Conservation (phyloP, 2,888 invertebrate species). For the Andricus curvator region DNA sequence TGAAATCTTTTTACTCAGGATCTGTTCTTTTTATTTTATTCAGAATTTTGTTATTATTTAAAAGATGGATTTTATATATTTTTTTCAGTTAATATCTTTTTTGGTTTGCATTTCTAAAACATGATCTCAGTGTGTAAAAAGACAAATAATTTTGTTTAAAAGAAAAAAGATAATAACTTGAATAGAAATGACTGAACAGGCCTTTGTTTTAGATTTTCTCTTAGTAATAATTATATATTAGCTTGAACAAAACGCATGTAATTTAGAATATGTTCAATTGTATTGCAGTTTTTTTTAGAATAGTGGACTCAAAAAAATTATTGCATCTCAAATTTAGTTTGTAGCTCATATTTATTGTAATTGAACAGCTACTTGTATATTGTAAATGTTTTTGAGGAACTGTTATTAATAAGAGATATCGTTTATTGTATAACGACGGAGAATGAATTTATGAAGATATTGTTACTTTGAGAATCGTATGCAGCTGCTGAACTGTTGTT, state of each 20-base stretch:
- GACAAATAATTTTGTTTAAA: background rate
- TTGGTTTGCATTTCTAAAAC: background rate
- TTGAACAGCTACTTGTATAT: slow-evolving; percentile 36
- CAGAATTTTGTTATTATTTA: background rate
- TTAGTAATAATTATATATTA: slow-evolving; percentile 4
- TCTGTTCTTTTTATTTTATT: background rate
- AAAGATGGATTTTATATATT: background rate
- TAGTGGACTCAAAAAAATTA: background rate
- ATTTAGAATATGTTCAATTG: slow-evolving; percentile 20
- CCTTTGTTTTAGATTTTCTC: slow-evolving; percentile 15
- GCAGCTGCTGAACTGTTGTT: slow-evolving; percentile 67
- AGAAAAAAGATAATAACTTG: background rate
- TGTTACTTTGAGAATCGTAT: slow-evolving; percentile 66
- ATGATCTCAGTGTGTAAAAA: background rate
- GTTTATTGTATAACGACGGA: slow-evolving; percentile 47
- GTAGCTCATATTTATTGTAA: slow-evolving; percentile 32
- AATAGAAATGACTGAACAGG: slow-evolving; percentile 4
- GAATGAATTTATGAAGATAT: slow-evolving; percentile 54
- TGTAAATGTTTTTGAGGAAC: slow-evolving; percentile 28
- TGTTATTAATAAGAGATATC: slow-evolving; percentile 30
- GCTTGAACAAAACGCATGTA: slow-evolving; percentile 14
- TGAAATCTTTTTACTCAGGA: background rate
- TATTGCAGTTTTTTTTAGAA: slow-evolving; percentile 16
- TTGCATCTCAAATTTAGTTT: slow-evolving; percentile 26
- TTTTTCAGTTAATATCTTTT: background rate